Conservation (phyloP, 1,140 invertebrate genomes). For the Magallana ariakensis region DNA sequence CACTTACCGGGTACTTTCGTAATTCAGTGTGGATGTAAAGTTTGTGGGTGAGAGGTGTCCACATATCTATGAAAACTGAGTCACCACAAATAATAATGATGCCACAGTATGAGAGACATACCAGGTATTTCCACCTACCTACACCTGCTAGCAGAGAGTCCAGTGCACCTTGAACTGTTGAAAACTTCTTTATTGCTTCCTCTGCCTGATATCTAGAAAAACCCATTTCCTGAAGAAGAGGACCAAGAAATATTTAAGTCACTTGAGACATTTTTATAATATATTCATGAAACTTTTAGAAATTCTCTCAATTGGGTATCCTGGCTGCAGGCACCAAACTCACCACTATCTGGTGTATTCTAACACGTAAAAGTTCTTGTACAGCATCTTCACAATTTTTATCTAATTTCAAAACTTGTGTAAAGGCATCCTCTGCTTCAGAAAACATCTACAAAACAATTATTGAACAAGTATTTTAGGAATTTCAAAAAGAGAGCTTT, state of each 20-base stretch:
- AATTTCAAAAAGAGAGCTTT: background rate
- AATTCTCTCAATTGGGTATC: no score
- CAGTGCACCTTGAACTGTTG: constrained; percentile 80
- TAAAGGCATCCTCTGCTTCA: constrained; percentile 82
- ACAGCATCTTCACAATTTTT: constrained; percentile 81
- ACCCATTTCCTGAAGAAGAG: constrained; percentile 79
- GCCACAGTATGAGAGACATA: no score
- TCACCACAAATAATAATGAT: background rate
- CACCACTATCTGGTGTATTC: constrained; percentile 80
- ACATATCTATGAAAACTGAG: background rate
- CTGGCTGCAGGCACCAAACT: constrained; percentile 46
- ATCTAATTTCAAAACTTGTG: constrained; percentile 81
- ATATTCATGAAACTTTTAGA: no score
- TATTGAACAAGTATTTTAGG: constrained; percentile 4
- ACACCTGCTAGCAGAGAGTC: constrained; percentile 79
- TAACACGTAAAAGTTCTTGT: constrained; percentile 80
- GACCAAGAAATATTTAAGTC: background rate
- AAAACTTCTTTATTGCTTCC: constrained; percentile 79
- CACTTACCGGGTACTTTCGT: no score
- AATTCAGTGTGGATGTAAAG: no score
- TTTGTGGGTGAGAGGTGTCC: no score
- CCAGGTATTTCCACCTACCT: constrained; percentile 63
- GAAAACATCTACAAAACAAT: constrained; percentile 77
- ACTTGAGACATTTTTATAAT: background rate
- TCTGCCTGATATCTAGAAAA: constrained; percentile 80